A percentile compares a stretch with the other conserved stretches of the same genome.
These are phyloP conservation scores for Stenopsyche tienmushanensis DNA, from an alignment of 1,140 invertebrate genomes.

Conservation along the genomic window DNA sequence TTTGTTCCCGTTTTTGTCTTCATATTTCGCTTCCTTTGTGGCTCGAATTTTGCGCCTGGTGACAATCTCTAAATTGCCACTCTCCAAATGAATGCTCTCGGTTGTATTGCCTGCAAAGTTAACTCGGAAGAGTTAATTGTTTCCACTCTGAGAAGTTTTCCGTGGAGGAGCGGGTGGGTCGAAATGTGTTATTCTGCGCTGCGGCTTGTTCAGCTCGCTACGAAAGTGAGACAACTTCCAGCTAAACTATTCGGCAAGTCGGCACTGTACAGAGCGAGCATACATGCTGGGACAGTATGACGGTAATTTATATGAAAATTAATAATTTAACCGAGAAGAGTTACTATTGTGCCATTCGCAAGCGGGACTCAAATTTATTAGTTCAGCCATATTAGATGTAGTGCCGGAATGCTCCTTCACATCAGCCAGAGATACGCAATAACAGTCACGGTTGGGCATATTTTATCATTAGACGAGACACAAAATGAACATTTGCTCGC, in stretches of 20 bases:
- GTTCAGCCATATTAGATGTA: no score
- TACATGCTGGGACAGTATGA: neutral
- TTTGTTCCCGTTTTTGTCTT: no score
- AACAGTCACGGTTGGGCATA: no score
- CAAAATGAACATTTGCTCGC: no score
- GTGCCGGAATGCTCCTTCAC: no score
- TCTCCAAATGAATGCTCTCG: conserved; percentile 2
- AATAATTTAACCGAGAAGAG: neutral
- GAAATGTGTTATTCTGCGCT: conserved; percentile 20
- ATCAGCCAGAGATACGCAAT: no score
- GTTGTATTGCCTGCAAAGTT: conserved; percentile 5
- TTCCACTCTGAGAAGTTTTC: conserved; percentile 17
- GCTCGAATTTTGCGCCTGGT: neutral
- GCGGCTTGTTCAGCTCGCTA: conserved; percentile 7
- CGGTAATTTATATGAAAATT: neutral
- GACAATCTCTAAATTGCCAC: conserved; percentile 17
- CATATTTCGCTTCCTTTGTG: no score
- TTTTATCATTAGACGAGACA: no score
- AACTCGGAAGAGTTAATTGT: conserved; percentile 27
- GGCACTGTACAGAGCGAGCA: neutral
- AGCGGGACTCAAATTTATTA: neutral
- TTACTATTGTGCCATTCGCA: neutral
- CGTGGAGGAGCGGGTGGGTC: neutral
- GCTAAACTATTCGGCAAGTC: conserved; percentile 16
- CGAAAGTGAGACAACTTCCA: conserved; percentile 3